Conservation (phyloP, 1,140 invertebrate genomes). For the Cepaea nemoralis region DNA sequence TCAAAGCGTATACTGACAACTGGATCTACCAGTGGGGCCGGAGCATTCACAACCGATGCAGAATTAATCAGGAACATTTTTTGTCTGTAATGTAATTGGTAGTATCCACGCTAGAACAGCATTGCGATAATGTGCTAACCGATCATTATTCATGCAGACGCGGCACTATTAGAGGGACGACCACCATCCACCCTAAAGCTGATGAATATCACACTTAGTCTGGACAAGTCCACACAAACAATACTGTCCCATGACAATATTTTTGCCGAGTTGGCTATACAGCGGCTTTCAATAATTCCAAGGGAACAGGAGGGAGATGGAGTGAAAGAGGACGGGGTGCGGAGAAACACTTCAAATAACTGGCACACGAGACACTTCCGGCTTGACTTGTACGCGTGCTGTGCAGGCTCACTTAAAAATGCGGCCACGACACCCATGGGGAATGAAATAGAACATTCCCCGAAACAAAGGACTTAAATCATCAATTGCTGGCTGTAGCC, state of each 20-base stretch:
- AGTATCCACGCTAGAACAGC: not conserved
- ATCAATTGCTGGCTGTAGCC: not conserved
- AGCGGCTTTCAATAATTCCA: not conserved
- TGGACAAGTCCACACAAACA: not conserved
- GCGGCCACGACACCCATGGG: not conserved
- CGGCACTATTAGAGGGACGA: not conserved
- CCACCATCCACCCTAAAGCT: not conserved
- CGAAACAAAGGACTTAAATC: not conserved
- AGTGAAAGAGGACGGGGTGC: not conserved
- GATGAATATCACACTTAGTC: conserved; percentile 2
- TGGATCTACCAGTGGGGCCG: no score
- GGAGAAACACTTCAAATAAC: not conserved
- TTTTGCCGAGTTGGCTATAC: not conserved
- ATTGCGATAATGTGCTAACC: not conserved
- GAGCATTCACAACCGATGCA: no score
- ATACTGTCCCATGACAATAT: conserved; percentile 1
- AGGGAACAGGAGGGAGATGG: not conserved
- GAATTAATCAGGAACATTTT: no score
- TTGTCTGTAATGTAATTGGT: not conserved
- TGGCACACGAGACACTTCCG: not conserved
- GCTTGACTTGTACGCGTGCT: not conserved
- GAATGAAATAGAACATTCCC: not conserved
- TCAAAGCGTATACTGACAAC: no score
- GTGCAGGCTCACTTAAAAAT: conserved; percentile 9
- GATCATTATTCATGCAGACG: conserved; percentile 1